These are phyloP conservation scores for Drosophila prosaltans DNA, from an alignment of 1,140 invertebrate species.

Conservation along the genomic window DNA sequence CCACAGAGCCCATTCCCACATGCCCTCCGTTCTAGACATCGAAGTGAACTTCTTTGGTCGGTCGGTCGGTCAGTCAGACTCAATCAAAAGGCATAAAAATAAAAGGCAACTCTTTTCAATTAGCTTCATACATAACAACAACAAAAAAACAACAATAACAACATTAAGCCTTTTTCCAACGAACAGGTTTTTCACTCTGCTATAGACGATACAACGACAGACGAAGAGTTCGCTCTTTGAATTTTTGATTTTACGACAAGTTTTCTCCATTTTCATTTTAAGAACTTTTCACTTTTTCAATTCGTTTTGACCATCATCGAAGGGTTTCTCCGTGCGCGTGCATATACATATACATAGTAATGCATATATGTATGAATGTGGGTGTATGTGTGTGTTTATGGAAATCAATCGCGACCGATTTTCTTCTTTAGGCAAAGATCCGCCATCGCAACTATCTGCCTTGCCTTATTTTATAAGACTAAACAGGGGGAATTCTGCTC, in stretches of 20 bases:
- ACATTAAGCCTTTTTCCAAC: constrained; percentile 62
- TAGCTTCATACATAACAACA: constrained; percentile 51
- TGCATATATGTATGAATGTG: no score
- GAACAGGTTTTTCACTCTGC: constrained; percentile 76
- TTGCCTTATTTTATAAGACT: constrained; percentile 72
- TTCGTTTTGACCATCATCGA: not conserved
- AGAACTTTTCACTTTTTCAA: constrained; percentile 56
- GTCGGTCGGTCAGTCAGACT: constrained; percentile 68
- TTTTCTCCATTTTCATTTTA: constrained; percentile 26
- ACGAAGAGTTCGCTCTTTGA: constrained; percentile 58
- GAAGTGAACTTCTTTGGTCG: constrained; percentile 19
- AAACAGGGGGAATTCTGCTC: constrained; percentile 31
- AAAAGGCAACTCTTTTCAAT: constrained; percentile 78
- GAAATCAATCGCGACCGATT: constrained; percentile 38
- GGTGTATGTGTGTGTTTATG: constrained; percentile 19
- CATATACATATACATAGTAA: not conserved
- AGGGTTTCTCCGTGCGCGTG: not conserved
- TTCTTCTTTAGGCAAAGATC: constrained; percentile 52
- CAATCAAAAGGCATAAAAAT: constrained; percentile 63
- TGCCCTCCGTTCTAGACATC: constrained; percentile 5
- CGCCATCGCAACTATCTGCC: constrained; percentile 68
- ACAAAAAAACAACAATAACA: constrained; percentile 46
- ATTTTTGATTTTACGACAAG: constrained; percentile 62
- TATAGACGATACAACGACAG: constrained; percentile 38
- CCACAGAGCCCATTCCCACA: not conserved